Percentiles rank a stretch among this genome's conserved stretches.
Evolutionary conservation across 2,888 invertebrate genomes (phyloP).

Genomic region (Drosophila formosana): DNA sequence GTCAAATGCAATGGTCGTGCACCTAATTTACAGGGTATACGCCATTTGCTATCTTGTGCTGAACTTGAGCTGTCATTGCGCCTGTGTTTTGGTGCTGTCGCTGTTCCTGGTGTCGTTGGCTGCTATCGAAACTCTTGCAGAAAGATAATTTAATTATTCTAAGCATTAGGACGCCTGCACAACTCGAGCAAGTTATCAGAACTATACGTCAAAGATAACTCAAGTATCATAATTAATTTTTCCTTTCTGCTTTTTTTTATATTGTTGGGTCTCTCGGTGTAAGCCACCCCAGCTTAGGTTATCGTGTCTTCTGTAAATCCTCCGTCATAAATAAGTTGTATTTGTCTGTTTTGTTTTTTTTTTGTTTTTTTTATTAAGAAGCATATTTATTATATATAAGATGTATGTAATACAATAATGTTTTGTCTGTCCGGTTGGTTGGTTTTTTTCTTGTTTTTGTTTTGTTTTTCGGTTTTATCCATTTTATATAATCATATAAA

Average conservation of each 20-base stretch:
- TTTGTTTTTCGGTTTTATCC: slow-evolving; percentile 57
- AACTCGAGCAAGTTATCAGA: slow-evolving; percentile 58
- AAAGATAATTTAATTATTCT: slow-evolving; percentile 67
- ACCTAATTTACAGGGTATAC: slow-evolving; percentile 14
- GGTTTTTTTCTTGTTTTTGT: slow-evolving; percentile 40
- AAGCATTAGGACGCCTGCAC: slow-evolving; percentile 46
- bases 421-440: slow-evolving; percentile 73
- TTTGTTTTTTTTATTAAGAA: slow-evolving; percentile 78
- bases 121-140: slow-evolving; percentile 51
- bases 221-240: slow-evolving; percentile 77
- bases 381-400: slow-evolving; percentile 83
- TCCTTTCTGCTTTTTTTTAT: slow-evolving; percentile 33
- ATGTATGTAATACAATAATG: slow-evolving; percentile 82
- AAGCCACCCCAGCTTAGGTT: slow-evolving; percentile 57
- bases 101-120: slow-evolving; percentile 7
- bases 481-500: slow-evolving; percentile 82
- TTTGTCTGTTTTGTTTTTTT: slow-evolving; percentile 51
- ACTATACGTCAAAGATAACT: slow-evolving; percentile 75
- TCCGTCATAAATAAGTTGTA: slow-evolving; percentile 66
- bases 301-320: slow-evolving; percentile 51
- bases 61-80: slow-evolving; percentile 25
- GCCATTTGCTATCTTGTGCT: slow-evolving; percentile 13
- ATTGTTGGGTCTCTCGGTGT: slow-evolving; percentile 18
- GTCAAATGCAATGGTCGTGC: not conserved
- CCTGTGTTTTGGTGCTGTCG: slow-evolving; percentile 8